These are phyloP conservation scores for Eurytoma adleriae DNA, from an alignment of 2,888 invertebrate species.

Conservation along the genomic window DNA sequence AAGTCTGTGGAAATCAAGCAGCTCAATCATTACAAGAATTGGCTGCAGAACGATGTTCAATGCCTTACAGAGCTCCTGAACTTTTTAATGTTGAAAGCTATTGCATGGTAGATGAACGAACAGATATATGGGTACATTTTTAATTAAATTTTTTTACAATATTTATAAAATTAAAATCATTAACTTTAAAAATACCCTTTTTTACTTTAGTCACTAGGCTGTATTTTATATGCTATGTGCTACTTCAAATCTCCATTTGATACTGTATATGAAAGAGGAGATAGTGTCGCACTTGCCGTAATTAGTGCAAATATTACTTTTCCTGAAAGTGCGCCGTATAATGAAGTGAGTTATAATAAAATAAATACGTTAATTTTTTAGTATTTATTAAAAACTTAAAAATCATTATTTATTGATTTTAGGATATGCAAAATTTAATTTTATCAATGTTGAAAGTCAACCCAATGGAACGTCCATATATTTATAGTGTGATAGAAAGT, in stretches of 20 bases:
- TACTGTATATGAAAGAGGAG: slow-evolving; percentile 88
- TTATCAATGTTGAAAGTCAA: slow-evolving; percentile 85
- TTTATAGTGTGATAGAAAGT: slow-evolving; percentile 84
- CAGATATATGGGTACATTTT: slow-evolving; percentile 88
- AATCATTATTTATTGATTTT: slow-evolving; percentile 65
- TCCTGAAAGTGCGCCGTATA: slow-evolving; percentile 83
- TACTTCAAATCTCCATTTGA: slow-evolving; percentile 92
- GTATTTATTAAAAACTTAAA: not conserved
- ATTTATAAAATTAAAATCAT: slow-evolving; percentile 10
- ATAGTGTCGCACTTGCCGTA: slow-evolving; percentile 91
- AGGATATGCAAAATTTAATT: slow-evolving; percentile 85
- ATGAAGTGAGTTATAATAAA: slow-evolving; percentile 75
- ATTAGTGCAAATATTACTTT: slow-evolving; percentile 85
- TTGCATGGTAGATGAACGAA: slow-evolving; percentile 87
- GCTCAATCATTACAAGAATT: slow-evolving; percentile 86
- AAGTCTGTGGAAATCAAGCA: slow-evolving; percentile 82
- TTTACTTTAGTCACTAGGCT: slow-evolving; percentile 85
- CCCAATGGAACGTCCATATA: slow-evolving; percentile 86
- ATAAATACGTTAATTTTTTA: too few species aligned
- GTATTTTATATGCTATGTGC: slow-evolving; percentile 89
- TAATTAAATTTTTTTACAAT: not conserved
- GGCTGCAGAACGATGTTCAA: slow-evolving; percentile 90
- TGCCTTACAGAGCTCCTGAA: slow-evolving; percentile 93
- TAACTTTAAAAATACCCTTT: slow-evolving; percentile 35
- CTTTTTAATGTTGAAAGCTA: slow-evolving; percentile 90